Evolutionary conservation across 2,888 invertebrate genomes (phyloP).

Genomic region (Philereme transversata): DNA sequence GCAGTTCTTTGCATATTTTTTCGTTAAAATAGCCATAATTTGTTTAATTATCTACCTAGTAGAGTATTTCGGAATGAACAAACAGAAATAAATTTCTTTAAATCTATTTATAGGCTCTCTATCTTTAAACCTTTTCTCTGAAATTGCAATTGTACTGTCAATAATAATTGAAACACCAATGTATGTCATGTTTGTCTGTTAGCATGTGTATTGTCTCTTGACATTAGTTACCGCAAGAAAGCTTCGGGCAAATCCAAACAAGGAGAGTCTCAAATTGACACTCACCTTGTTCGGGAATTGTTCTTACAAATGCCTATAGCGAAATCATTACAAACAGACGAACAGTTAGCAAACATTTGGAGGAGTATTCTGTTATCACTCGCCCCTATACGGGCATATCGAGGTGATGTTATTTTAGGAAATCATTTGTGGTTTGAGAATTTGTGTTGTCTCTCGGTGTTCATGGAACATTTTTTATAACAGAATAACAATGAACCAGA

Average conservation of each 20-base stretch:
- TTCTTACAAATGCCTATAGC: slow-evolving; percentile 26
- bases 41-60: no score
- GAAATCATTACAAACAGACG: slow-evolving; percentile 41
- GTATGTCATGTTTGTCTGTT: slow-evolving; percentile 42
- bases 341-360: slow-evolving; percentile 39
- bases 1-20: no score
- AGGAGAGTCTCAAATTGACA: slow-evolving; percentile 58
- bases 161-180: slow-evolving; percentile 27
- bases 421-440: slow-evolving; percentile 9
- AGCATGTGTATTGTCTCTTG: slow-evolving; percentile 37
- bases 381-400: slow-evolving; percentile 34
- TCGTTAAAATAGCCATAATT: no score
- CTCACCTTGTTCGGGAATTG: slow-evolving; percentile 7
- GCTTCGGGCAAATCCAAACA: slow-evolving; percentile 47
- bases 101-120: slow-evolving; percentile 5
- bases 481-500: no score
- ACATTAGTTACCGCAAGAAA: slow-evolving; percentile 48
- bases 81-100: slow-evolving; percentile 3
- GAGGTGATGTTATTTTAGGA: slow-evolving; percentile 40
- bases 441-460: neutral
- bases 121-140: slow-evolving; percentile 16
- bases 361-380: slow-evolving; percentile 57
- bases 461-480: no score
- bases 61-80: slow-evolving; percentile 3
- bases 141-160: slow-evolving; percentile 16